Conservation (phyloP, 1,140 invertebrate genomes). For the Camponotus floridanus region DNA sequence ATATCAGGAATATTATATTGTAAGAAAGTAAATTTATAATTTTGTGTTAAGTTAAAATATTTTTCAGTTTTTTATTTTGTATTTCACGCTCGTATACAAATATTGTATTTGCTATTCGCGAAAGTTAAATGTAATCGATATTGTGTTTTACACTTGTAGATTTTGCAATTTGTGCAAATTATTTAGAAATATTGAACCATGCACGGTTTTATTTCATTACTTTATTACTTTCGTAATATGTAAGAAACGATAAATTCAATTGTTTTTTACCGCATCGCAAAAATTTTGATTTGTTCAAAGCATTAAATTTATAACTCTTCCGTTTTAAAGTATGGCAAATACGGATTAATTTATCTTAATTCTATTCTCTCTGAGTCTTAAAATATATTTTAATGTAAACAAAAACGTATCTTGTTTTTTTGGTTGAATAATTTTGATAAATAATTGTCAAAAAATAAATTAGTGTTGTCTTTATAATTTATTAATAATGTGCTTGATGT, state of each 20-base stretch:
- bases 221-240: not conserved
- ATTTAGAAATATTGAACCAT: not conserved
- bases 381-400: constrained; percentile 26
- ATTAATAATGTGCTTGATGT: not conserved
- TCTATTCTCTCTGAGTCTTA: not conserved
- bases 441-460: constrained; percentile 15
- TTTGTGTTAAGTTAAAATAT: constrained; percentile 80
- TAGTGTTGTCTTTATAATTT: not conserved
- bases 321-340: not conserved
- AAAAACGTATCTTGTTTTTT: not conserved
- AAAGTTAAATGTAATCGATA: constrained; percentile 2
- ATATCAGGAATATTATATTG: constrained; percentile 15
- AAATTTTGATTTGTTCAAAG: constrained; percentile 19
- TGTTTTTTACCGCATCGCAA: not conserved
- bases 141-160: not conserved
- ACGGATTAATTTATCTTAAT: not conserved
- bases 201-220: not conserved
- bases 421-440: not conserved
- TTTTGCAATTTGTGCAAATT: constrained; percentile 11
- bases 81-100: constrained; percentile 75
- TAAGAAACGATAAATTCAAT: not conserved
- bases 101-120: constrained; percentile 57
- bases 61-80: constrained; percentile 77
- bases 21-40: constrained; percentile 55
- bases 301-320: constrained; percentile 3